phyloP scores from a whole-genome alignment of 2,113 vertebrate species.

The Siniperca knerii region DNA sequence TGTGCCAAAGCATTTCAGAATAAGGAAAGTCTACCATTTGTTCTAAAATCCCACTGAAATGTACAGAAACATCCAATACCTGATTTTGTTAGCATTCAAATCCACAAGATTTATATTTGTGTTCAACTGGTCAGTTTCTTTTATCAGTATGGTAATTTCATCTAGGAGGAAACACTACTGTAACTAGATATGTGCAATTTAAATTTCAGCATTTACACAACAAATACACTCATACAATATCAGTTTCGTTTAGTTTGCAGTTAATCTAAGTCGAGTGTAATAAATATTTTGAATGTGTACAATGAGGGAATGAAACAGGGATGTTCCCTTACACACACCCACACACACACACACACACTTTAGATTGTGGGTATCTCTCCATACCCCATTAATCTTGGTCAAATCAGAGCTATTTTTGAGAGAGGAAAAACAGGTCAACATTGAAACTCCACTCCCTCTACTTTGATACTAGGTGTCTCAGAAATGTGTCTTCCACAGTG shows the following conservation, averaged over 20 bases:
- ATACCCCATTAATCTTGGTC: conserved; percentile 84
- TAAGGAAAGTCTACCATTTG: not conserved
- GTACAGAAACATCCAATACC: not conserved
- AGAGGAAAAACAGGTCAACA: conserved; percentile 83
- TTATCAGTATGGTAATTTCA: not conserved
- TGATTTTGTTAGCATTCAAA: not conserved
- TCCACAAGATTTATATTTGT: not conserved
- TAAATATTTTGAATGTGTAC: conserved; percentile 29
- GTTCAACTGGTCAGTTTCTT: not conserved
- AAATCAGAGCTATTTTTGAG: conserved; percentile 86
- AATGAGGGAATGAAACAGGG: conserved; percentile 56
- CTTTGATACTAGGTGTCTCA: conserved; percentile 73
- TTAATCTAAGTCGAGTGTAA: conserved; percentile 8
- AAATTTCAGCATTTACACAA: not conserved
- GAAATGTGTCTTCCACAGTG: conserved; percentile 72
- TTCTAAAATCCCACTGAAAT: not conserved
- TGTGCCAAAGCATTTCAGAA: not conserved
- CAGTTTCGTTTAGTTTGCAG: conserved; percentile 8
- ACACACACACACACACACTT: conserved; percentile 47
- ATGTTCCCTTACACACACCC: conserved; percentile 69
- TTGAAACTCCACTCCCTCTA: conserved; percentile 72
- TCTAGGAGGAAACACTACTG: not conserved
- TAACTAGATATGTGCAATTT: not conserved
- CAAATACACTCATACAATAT: not conserved
- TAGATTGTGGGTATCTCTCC: conserved; percentile 65